These are phyloP conservation scores for Carcharodon carcharias DNA, from an alignment of 2,797 vertebrate genomes.

Conservation along the genomic window DNA sequence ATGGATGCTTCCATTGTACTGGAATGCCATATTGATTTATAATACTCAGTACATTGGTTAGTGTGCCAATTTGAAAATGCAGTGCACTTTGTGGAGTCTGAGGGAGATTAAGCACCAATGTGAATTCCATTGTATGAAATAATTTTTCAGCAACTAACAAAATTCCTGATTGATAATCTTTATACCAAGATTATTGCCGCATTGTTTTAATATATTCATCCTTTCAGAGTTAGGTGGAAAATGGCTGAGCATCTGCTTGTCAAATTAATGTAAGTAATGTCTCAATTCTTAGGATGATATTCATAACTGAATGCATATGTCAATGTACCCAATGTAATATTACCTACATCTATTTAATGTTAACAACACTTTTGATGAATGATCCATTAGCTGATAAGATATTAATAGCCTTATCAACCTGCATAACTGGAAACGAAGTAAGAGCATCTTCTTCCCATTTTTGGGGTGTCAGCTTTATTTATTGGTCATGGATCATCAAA, in stretches of 20 bases:
- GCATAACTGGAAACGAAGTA: slow-evolving; percentile 6
- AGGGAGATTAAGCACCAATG: not conserved
- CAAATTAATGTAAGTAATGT: slow-evolving; percentile 27
- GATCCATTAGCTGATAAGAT: not conserved
- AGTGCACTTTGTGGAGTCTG: not conserved
- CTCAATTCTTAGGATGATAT: slow-evolving; percentile 15
- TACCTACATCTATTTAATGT: not conserved
- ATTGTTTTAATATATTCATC: not conserved
- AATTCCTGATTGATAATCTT: not conserved
- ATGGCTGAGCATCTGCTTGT: slow-evolving; percentile 11
- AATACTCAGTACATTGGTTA: not conserved
- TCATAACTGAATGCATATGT: slow-evolving; percentile 15
- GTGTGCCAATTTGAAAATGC: not conserved
- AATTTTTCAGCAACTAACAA: not conserved
- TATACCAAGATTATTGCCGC: not conserved
- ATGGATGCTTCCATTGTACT: not conserved
- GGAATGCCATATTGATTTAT: slow-evolving; percentile 17
- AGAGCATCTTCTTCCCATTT: not conserved
- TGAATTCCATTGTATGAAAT: not conserved
- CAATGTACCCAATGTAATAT: slow-evolving; percentile 29
- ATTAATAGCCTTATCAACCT: not conserved
- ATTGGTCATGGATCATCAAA: slow-evolving; percentile 15
- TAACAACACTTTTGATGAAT: not conserved
- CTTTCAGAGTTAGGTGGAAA: not conserved
- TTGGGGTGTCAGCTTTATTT: not conserved